Conservation (phyloP, 2,797 vertebrate species). For the Limosa lapponica region DNA sequence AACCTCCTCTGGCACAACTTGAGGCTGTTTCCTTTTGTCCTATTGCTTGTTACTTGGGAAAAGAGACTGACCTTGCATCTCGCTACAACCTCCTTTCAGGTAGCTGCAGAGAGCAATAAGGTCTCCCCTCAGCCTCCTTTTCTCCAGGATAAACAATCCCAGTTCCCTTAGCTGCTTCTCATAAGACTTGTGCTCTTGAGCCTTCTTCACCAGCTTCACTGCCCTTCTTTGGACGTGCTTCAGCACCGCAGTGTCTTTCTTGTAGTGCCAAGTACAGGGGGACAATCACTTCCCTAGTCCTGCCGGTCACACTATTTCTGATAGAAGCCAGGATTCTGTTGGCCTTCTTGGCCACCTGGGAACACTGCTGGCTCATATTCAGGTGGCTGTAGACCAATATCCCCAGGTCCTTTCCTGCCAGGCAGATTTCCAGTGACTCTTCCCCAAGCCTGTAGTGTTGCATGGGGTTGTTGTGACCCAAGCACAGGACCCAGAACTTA, state of each 20-base stretch:
- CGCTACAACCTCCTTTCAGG: neutral
- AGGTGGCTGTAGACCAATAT: neutral
- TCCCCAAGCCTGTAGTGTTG: neutral
- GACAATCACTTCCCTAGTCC: neutral
- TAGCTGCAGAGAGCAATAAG: neutral
- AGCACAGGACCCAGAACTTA: neutral
- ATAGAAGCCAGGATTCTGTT: neutral
- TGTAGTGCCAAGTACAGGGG: neutral
- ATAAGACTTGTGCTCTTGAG: neutral
- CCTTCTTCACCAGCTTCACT: neutral
- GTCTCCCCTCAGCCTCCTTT: neutral
- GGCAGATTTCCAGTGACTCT: neutral
- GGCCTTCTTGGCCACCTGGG: neutral
- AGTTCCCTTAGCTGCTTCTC: neutral
- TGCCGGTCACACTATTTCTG: neutral
- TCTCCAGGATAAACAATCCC: neutral
- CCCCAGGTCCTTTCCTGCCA: neutral
- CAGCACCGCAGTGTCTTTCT: neutral
- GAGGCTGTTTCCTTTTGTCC: neutral
- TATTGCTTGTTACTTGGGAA: neutral
- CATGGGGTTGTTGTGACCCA: neutral
- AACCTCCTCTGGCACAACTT: neutral
- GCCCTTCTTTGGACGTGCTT: neutral
- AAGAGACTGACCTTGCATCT: neutral
- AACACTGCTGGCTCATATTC: neutral